Percentiles rank a stretch among this genome's conserved stretches.
Evolutionary conservation across 1,140 invertebrate genomes (phyloP).

Genomic region (Pollicipes pollicipes): DNA sequence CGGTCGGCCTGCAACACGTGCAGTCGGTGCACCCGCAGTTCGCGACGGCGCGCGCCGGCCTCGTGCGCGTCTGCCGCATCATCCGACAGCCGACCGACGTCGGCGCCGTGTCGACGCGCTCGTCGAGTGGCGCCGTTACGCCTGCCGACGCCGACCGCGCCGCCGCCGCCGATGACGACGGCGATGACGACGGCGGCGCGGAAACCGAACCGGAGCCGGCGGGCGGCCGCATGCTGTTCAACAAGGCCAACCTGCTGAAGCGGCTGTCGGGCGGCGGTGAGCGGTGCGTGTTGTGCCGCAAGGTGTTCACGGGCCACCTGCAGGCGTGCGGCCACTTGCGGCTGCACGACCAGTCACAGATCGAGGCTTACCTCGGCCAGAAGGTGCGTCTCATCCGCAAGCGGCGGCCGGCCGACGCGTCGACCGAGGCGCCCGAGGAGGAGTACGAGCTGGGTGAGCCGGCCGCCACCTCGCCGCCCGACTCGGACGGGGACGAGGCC

Average conservation of each 20-base stretch:
- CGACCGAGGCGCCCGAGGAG: neutral
- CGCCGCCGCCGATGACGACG: neutral
- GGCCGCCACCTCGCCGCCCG: neutral
- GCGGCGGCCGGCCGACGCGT: neutral
- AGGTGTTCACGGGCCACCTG: neutral
- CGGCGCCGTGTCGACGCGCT: neutral
- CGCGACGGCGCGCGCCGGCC: neutral
- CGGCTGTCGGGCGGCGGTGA: neutral
- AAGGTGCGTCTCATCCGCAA: neutral
- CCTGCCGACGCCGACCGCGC: neutral
- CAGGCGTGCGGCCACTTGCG: neutral
- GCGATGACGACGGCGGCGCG: neutral
- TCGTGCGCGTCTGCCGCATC: slow-evolving; percentile 2
- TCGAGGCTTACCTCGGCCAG: neutral
- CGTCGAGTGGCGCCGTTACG: neutral
- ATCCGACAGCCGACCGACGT: neutral
- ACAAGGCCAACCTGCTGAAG: slow-evolving; percentile 1
- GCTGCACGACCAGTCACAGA: neutral
- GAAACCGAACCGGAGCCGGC: neutral
- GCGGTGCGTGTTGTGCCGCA: neutral
- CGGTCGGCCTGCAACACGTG: slow-evolving; percentile 2
- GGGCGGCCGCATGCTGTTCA: neutral
- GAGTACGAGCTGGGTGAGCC: neutral
- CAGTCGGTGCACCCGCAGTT: neutral
- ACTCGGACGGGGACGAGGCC: neutral